Percentiles rank a stretch among this genome's conserved stretches.
These are phyloP conservation scores for Hippolais icterina DNA, from an alignment of 2,113 vertebrate species.

Conservation along the genomic window DNA sequence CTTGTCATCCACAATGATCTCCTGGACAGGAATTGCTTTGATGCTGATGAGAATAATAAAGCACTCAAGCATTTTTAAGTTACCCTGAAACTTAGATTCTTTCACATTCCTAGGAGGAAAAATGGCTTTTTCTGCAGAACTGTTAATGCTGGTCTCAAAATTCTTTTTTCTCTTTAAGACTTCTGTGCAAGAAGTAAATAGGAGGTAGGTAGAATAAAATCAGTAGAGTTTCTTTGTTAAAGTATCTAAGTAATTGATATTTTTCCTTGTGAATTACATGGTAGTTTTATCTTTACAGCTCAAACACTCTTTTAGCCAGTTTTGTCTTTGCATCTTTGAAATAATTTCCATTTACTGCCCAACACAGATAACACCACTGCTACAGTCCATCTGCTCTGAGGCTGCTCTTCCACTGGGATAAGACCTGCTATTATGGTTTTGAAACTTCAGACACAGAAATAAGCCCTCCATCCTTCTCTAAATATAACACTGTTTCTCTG, in stretches of 20 bases:
- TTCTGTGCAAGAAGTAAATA: not conserved
- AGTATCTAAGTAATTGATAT: not conserved
- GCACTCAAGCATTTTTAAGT: not conserved
- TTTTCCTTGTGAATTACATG: not conserved
- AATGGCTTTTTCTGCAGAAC: not conserved
- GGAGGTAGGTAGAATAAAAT: not conserved
- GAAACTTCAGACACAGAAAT: constrained; percentile 2
- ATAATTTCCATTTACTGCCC: constrained; percentile 1
- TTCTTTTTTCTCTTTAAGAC: not conserved
- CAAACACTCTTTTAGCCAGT: not conserved
- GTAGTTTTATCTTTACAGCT: not conserved
- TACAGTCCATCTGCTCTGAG: constrained; percentile 32
- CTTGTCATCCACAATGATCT: not conserved
- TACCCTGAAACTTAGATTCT: not conserved
- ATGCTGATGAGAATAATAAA: not conserved
- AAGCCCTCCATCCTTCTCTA: constrained; percentile 15
- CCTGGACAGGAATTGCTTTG: not conserved
- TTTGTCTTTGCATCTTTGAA: not conserved
- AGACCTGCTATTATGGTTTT: constrained; percentile 10
- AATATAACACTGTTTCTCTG: constrained; percentile 6
- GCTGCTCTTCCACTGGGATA: not conserved
- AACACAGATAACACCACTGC: constrained; percentile 17
- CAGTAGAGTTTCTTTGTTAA: not conserved
- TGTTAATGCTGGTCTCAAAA: not conserved
- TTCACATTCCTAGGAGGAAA: not conserved